A percentile compares a stretch with the other conserved stretches of the same genome.
Conservation (phyloP, 35 echinoderm and acorn worm species). For the Lytechinus variegatus region DNA sequence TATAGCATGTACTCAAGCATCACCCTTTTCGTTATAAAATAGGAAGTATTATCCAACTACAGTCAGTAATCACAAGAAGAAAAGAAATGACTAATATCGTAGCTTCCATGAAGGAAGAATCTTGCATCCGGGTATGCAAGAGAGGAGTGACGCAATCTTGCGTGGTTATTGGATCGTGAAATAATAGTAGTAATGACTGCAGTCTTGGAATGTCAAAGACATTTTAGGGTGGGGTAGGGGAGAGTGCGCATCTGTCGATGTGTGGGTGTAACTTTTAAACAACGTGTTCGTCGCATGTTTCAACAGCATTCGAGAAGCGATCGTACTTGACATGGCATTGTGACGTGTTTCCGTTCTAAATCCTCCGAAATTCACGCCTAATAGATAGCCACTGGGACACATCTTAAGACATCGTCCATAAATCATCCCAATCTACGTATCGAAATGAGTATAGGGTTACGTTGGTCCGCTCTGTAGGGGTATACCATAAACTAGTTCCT, state of each 20-base stretch:
- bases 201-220: not conserved
- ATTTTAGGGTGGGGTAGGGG: not conserved
- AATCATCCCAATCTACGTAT: slow-evolving; percentile 4
- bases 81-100: too few relatives aligned
- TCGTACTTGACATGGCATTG: not conserved
- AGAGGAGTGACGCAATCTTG: not conserved
- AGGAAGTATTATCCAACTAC: not conserved
- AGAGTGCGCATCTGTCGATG: not conserved
- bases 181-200: slow-evolving; percentile 19
- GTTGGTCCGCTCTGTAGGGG: not conserved
- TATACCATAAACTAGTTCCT: not conserved
- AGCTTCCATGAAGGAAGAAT: not conserved
- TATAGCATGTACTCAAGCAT: not conserved
- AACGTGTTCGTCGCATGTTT: not conserved
- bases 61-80: too few relatives aligned
- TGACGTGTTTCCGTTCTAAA: not conserved
- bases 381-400: not conserved
- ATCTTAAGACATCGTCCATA: slow-evolving; percentile 1
- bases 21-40: not conserved
- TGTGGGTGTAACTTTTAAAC: not conserved
- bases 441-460: not conserved
- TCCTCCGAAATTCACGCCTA: slow-evolving; percentile 7
- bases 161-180: slow-evolving; percentile 10
- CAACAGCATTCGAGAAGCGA: not conserved
- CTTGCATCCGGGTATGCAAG: not conserved